These are phyloP conservation scores for Cinclus cinclus DNA, from an alignment of 2,113 vertebrate genomes.

Conservation along the genomic window DNA sequence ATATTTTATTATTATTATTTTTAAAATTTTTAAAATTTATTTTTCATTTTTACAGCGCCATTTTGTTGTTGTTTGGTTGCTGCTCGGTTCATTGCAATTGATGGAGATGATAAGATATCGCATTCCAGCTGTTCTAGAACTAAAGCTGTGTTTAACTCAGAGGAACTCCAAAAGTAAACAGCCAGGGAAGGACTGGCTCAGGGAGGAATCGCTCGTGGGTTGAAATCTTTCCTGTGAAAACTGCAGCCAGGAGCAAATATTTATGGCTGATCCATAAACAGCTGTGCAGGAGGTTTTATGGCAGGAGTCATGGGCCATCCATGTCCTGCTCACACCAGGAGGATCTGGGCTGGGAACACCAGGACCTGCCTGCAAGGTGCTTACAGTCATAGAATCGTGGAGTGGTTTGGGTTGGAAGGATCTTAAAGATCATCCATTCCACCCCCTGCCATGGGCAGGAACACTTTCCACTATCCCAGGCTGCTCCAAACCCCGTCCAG, in stretches of 20 bases:
- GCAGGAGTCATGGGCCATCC: rapidly evolving
- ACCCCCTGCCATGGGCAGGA: neutral
- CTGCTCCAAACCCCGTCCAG: rapidly evolving
- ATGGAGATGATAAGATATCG: neutral
- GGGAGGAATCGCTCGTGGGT: neutral
- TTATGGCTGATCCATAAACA: neutral
- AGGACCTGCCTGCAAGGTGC: neutral
- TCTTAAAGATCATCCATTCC: neutral
- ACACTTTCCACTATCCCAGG: neutral
- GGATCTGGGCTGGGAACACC: neutral
- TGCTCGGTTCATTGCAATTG: neutral
- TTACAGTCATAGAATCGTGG: rapidly evolving
- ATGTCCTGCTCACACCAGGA: rapidly evolving
- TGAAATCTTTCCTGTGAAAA: neutral
- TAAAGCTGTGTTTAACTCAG: neutral
- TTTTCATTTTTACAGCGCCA: neutral
- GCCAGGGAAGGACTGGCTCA: neutral
- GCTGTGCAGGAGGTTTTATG: neutral
- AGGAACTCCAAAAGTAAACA: slow-evolving; percentile 10
- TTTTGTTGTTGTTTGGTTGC: neutral
- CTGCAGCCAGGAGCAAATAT: slow-evolving; percentile 13
- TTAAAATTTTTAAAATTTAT: neutral
- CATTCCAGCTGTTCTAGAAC: neutral
- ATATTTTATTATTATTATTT: no score
- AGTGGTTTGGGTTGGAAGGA: neutral